phyloP scores from a whole-genome alignment of 2,888 invertebrate genomes.

The Lottia scabra region DNA sequence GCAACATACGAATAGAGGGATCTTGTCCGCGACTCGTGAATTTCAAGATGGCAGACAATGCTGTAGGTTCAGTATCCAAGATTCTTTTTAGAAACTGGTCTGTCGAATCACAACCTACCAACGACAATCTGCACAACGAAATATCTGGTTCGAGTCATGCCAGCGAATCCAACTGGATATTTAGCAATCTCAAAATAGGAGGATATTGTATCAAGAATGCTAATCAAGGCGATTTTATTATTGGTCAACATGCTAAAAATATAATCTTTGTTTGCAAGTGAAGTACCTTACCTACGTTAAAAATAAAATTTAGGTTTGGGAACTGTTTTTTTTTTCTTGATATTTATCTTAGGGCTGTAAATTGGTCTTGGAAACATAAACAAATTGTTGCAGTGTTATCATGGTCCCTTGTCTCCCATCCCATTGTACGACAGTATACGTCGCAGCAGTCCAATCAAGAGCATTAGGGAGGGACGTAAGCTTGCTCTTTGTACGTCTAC shows the following conservation, averaged over 20 bases:
- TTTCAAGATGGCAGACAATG: constrained; percentile 10
- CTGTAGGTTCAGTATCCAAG: constrained; percentile 5
- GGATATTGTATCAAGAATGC: background rate
- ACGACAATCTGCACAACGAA: constrained; percentile 18
- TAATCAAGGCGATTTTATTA: background rate
- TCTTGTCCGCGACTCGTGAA: constrained; percentile 6
- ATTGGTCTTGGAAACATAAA: too few relatives aligned
- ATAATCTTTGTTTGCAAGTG: background rate
- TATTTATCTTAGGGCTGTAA: too few relatives aligned
- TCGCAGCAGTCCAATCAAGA: too few relatives aligned
- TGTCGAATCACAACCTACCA: constrained; percentile 15
- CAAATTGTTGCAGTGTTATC: too few relatives aligned
- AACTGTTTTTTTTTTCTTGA: too few relatives aligned
- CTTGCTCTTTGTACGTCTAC: too few relatives aligned
- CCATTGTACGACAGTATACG: too few relatives aligned
- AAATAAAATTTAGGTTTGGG: too few relatives aligned
- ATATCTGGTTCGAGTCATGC: constrained; percentile 9
- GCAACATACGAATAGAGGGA: constrained; percentile 11
- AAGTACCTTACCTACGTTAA: background rate
- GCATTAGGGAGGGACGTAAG: too few relatives aligned
- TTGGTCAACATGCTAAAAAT: constrained; percentile 2
- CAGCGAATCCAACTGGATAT: constrained; percentile 1
- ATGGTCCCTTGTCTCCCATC: too few relatives aligned
- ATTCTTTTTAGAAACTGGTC: constrained; percentile 10
- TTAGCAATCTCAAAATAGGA: constrained; percentile 6